These are phyloP conservation scores for Ennomos erosarius DNA, from an alignment of 2,888 invertebrate species.

Conservation along the genomic window DNA sequence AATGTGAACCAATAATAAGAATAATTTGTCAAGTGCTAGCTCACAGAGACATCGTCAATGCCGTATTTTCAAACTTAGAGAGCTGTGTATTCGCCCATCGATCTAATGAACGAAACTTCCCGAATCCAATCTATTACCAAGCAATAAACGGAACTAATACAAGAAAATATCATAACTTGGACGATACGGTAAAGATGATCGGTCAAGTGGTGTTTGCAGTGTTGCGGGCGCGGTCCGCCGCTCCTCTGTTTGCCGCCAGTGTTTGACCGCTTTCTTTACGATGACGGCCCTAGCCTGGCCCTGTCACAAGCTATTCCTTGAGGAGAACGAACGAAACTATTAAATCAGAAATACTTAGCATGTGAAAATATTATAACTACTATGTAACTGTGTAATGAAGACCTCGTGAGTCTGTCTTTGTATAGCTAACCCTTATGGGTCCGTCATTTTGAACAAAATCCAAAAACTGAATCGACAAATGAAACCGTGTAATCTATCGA, in stretches of 20 bases:
- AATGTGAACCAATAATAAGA: too few relatives aligned
- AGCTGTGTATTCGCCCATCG: neutral
- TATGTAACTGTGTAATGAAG: too few relatives aligned
- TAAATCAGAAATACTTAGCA: neutral
- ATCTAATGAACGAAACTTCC: slow-evolving; percentile 24
- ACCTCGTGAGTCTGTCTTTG: too few relatives aligned
- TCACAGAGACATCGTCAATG: too few relatives aligned
- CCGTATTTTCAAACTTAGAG: too few relatives aligned
- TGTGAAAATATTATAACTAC: too few relatives aligned
- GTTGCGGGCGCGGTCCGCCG: slow-evolving; percentile 63
- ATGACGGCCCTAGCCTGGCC: slow-evolving; percentile 54
- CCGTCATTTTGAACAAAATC: too few relatives aligned
- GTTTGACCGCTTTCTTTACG: slow-evolving; percentile 79
- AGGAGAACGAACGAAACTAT: slow-evolving; percentile 7
- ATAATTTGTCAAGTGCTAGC: too few relatives aligned
- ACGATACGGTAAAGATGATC: slow-evolving; percentile 64
- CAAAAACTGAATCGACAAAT: too few relatives aligned
- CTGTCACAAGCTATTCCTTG: slow-evolving; percentile 18
- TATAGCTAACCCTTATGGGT: too few relatives aligned
- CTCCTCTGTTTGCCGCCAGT: slow-evolving; percentile 73
- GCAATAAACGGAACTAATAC: slow-evolving; percentile 22
- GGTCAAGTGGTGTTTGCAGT: slow-evolving; percentile 74
- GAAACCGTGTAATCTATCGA: too few relatives aligned
- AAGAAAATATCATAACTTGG: slow-evolving; percentile 33
- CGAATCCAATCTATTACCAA: slow-evolving; percentile 22